Evolutionary conservation across 2,888 invertebrate species (phyloP), one percentile per base, ranked within the genome.

Genomic region (Heliconius cydno): DNA sequence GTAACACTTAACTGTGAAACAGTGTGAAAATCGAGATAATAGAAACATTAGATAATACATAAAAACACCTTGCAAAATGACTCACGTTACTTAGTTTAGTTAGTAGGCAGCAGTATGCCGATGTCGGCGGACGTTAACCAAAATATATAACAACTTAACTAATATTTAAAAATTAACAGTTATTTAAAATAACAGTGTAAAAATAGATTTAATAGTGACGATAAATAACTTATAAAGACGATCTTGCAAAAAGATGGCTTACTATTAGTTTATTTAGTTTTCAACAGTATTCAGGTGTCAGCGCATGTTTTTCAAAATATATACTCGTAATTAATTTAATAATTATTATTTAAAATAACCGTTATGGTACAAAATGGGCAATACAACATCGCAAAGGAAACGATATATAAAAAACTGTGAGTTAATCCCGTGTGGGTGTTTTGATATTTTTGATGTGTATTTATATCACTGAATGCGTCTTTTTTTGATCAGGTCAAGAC

Each of bases 401-500:
- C 86, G 87, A 25, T 88, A 89, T 84, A 86, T 88, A 79, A 91
- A 87, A 87, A 89, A 89, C 84, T 92, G 94, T 94, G 90, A 92
- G 94, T 92, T 92, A 90, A 89, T 89, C 89, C 82, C 83, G 84
- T 25, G 63, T 74, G 57, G 73, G 66, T 79, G 38, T 79, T 66
- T 76, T 73, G 38, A 66, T 79, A 68, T 60, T 60, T 60, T 60
- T 60, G n/a, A 65, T 77, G 41, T 38, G 74, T 79, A 68, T 79
- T 74, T 79, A 74, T 79, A 75, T 68, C 41, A 75, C 83, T 83
- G 81, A 84, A 83, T 81, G 85, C 83, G 85, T 85, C 83, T 84
- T 81, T 85, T 85, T 90, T 89, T 92, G 89, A 90, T 80, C 90
- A 95, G 95, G 95, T 90, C 95, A 95, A 88, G 95, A 95, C 86